These are phyloP conservation scores for Enteromius afrohamiltoni DNA, from an alignment of 2,797 vertebrate species.

Conservation along the genomic window DNA sequence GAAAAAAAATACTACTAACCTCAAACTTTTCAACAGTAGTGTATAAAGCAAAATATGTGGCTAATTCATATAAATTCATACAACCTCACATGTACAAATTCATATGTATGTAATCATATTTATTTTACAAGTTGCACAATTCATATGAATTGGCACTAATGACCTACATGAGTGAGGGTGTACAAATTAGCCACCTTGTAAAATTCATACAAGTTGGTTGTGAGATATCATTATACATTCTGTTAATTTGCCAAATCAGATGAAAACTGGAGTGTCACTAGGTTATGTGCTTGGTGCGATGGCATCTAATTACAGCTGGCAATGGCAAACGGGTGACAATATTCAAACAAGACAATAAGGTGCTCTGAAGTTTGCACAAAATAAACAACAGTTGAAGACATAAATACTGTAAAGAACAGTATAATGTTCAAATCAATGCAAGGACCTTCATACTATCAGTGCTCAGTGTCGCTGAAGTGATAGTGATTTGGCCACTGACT, in stretches of 20 bases:
- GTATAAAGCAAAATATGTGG: not conserved
- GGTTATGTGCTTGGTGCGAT: not conserved
- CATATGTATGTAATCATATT: too few relatives aligned
- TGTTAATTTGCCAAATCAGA: not conserved
- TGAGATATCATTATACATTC: not conserved
- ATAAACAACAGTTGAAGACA: constrained; percentile 3
- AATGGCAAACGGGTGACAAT: not conserved
- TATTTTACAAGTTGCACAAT: too few relatives aligned
- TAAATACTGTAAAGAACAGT: not conserved
- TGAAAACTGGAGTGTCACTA: constrained; percentile 21
- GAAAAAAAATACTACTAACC: not conserved
- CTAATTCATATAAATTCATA: too few relatives aligned
- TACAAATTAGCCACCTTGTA: too few relatives aligned
- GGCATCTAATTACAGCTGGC: constrained; percentile 19
- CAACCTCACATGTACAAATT: too few relatives aligned
- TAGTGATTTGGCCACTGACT: constrained; percentile 4
- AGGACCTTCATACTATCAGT: not conserved
- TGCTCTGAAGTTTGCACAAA: constrained; percentile 14
- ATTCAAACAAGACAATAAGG: constrained; percentile 18
- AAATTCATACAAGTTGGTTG: too few relatives aligned
- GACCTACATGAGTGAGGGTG: too few relatives aligned
- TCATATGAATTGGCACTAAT: too few relatives aligned
- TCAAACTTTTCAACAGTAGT: not conserved
- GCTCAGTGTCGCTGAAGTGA: not conserved
- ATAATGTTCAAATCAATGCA: not conserved